Percentiles rank a stretch among this genome's conserved stretches.
These are phyloP conservation scores for Antigone vipio DNA, from an alignment of 2,113 vertebrate species.

Conservation along the genomic window DNA sequence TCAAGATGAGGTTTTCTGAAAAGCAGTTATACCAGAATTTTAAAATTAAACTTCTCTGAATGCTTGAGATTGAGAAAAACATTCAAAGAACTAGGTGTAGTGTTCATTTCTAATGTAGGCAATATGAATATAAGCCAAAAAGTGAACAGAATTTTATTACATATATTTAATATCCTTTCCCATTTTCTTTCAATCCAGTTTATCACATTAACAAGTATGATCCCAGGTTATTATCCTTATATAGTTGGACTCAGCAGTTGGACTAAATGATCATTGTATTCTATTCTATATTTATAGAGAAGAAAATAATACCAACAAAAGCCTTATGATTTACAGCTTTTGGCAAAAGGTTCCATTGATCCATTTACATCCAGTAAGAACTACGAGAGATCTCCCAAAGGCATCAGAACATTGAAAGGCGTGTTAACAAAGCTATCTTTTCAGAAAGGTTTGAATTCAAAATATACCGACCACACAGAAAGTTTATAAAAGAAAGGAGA, in stretches of 20 bases:
- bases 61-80: background rate
- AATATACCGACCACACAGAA: constrained; percentile 1
- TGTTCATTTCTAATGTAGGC: background rate
- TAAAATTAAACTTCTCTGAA: background rate
- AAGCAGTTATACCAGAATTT: background rate
- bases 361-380: background rate
- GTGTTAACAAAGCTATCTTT: constrained; percentile 27
- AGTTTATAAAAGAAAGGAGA: constrained; percentile 24
- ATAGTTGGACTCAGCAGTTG: background rate
- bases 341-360: background rate
- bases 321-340: background rate
- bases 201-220: background rate
- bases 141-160: background rate
- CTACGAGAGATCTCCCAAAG: background rate
- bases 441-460: background rate
- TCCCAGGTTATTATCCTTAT: background rate
- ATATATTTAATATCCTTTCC: background rate
- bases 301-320: background rate
- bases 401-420: background rate
- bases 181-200: background rate
- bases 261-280: background rate
- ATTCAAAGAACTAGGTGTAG: background rate
- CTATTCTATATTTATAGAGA: background rate
- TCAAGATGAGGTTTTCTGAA: background rate
- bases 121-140: background rate